Evolutionary conservation across 2,888 invertebrate genomes (phyloP).

Genomic region (Scaptomyza flava): DNA sequence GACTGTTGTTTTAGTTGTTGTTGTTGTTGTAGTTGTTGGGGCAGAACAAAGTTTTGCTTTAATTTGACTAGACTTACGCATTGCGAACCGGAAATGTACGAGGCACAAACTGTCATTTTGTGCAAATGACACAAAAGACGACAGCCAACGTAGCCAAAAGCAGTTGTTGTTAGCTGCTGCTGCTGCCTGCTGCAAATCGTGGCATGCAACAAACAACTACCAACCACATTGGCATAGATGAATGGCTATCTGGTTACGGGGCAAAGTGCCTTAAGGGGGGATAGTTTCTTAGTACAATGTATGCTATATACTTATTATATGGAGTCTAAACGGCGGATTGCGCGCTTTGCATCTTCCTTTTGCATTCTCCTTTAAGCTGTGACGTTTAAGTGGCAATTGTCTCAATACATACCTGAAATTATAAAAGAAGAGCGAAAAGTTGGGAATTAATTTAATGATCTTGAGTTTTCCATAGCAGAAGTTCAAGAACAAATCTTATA

Average conservation of each 20-base stretch:
- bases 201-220: not conserved
- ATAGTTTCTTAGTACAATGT: no score
- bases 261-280: constrained; percentile 7
- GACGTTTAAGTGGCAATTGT: constrained; percentile 2
- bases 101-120: constrained; percentile 72
- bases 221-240: constrained; percentile 40
- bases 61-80: constrained; percentile 80
- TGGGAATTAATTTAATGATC: constrained; percentile 2
- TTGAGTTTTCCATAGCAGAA: not conserved
- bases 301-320: not conserved
- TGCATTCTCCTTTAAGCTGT: not conserved
- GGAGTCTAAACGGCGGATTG: not conserved
- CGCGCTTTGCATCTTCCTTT: not conserved
- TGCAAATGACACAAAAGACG: constrained; percentile 79
- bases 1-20: constrained; percentile 12
- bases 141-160: constrained; percentile 43
- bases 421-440: constrained; percentile 10
- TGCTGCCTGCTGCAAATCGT: constrained; percentile 16
- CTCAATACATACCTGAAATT: constrained; percentile 47
- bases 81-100: constrained; percentile 78
- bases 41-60: constrained; percentile 62
- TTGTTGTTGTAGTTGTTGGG: constrained; percentile 12
- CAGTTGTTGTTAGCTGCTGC: constrained; percentile 12
- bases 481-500: no score
- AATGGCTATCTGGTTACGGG: constrained; percentile 33